Percentiles rank a stretch among this genome's conserved stretches.
Evolutionary conservation across 92 coral and sea anemone species (phyloP).

Genomic region (Zoanthus sansibaricus): DNA sequence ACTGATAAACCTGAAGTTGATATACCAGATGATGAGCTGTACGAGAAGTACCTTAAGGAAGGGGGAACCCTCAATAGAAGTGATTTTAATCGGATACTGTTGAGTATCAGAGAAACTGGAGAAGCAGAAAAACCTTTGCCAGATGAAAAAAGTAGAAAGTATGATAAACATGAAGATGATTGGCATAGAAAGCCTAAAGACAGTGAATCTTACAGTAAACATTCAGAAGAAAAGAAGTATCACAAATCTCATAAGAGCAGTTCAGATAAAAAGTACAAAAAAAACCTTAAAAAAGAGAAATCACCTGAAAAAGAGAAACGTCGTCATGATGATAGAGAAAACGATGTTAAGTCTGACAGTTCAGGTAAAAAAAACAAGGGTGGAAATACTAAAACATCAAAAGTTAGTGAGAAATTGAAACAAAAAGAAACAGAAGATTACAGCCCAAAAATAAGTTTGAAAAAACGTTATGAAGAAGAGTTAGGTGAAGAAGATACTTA

Average conservation of each 20-base stretch:
- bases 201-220: constrained; percentile 4
- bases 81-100: constrained; percentile 11
- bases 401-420: neutral
- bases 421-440: neutral
- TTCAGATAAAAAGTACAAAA: constrained; percentile 1
- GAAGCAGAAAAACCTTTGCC: constrained; percentile 37
- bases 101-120: constrained; percentile 34
- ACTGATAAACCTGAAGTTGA: constrained; percentile 51
- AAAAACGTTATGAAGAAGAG: neutral
- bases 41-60: constrained; percentile 15
- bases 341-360: neutral
- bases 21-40: constrained; percentile 57
- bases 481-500: neutral
- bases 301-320: constrained; percentile 12
- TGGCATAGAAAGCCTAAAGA: constrained; percentile 5
- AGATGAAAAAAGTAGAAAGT: constrained; percentile 23
- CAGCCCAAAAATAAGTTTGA: constrained; percentile 1
- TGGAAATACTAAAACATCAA: neutral
- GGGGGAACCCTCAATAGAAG: constrained; percentile 28
- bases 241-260: constrained; percentile 21
- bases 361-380: constrained; percentile 3
- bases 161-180: constrained; percentile 4
- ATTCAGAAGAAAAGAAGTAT: constrained; percentile 15
- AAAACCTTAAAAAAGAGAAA: neutral
- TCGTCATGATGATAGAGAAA: neutral